phyloP scores from a whole-genome alignment of 2,888 invertebrate species.

The Lysandra coridon region DNA sequence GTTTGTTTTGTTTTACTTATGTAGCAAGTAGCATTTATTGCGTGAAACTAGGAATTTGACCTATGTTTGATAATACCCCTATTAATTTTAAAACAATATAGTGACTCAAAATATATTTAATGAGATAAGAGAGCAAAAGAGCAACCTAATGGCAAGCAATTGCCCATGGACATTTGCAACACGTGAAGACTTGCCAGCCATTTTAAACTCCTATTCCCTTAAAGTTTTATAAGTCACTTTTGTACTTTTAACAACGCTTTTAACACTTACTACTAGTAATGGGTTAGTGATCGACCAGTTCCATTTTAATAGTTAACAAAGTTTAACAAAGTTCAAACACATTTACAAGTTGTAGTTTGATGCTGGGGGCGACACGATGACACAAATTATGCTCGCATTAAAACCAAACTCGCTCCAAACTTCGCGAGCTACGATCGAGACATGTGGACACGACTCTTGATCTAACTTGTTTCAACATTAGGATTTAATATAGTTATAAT shows the following conservation, averaged over 20 bases:
- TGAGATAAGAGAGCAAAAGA: too few species aligned
- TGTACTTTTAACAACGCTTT: too few species aligned
- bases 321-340: neutral
- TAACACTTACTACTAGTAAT: too few species aligned
- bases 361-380: constrained; percentile 12
- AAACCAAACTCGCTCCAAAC: constrained; percentile 12
- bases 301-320: neutral
- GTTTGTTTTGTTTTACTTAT: too few species aligned
- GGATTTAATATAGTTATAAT: neutral
- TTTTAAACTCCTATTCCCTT: neutral
- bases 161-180: too few species aligned
- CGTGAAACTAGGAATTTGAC: too few species aligned
- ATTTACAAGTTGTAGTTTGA: constrained; percentile 16
- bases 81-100: too few species aligned
- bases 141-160: too few species aligned
- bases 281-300: neutral
- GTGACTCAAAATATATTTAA: too few species aligned
- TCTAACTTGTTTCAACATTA: neutral
- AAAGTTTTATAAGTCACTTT: neutral
- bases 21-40: too few species aligned
- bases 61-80: too few species aligned
- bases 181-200: too few species aligned
- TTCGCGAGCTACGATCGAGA: neutral
- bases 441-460: neutral
- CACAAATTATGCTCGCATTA: constrained; percentile 13